These are phyloP conservation scores for Laterallus jamaicensis DNA, from an alignment of 2,113 vertebrate species.

Conservation along the genomic window DNA sequence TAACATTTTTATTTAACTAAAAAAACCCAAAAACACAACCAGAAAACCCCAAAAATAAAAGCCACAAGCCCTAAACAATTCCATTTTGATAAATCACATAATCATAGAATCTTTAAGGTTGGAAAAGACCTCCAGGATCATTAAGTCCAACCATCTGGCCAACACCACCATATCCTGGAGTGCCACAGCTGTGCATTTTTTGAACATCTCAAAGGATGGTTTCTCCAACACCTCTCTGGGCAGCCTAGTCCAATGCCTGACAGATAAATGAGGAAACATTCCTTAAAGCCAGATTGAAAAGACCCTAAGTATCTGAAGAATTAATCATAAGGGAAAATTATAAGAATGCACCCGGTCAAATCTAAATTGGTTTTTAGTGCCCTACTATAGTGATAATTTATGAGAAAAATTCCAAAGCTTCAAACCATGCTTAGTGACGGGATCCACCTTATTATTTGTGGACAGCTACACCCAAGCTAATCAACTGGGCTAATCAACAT, in stretches of 20 bases:
- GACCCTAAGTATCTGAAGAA: background rate
- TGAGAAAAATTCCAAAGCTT: background rate
- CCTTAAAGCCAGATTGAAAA: background rate
- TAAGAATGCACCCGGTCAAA: background rate
- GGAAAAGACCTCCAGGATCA: too few relatives aligned
- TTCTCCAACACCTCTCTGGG: too few relatives aligned
- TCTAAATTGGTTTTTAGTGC: background rate
- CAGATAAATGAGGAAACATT: background rate
- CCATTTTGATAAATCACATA: background rate
- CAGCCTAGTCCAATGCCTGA: too few relatives aligned
- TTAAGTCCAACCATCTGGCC: too few relatives aligned
- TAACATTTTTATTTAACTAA: background rate
- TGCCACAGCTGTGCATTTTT: too few relatives aligned
- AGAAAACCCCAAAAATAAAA: too few relatives aligned
- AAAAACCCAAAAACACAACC: background rate
- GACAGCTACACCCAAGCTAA: background rate
- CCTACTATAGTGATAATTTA: background rate
- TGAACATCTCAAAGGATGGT: too few relatives aligned
- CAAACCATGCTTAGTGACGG: background rate
- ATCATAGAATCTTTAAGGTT: too few relatives aligned
- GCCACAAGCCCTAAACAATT: fast-evolving
- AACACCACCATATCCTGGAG: too few relatives aligned
- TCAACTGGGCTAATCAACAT: background rate
- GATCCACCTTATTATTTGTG: background rate
- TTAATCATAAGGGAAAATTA: background rate